Evolutionary conservation across 30 jellyfish, hydroid and myxozoan genomes (phyloP).

Genomic region (Chrysaora quinquecirrha): DNA sequence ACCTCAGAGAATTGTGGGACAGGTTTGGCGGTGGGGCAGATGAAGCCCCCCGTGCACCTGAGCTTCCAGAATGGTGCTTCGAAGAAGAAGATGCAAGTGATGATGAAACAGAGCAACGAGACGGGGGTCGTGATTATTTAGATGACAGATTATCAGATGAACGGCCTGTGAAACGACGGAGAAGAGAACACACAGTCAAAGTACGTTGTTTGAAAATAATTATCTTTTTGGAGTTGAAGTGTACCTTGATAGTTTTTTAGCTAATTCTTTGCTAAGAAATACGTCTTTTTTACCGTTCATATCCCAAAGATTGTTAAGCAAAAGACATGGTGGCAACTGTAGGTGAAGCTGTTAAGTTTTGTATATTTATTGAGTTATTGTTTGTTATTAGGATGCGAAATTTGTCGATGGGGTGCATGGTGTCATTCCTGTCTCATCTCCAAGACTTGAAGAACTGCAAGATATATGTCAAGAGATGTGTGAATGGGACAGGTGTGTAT

Average conservation of each 20-base stretch:
- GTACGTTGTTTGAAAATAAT: no score
- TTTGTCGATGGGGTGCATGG: constrained; percentile 69
- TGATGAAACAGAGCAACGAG: constrained; percentile 68
- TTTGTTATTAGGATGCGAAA: constrained; percentile 59
- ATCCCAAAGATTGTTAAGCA: no score
- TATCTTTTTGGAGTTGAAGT: no score
- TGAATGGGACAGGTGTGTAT: constrained; percentile 80
- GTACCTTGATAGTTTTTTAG: no score
- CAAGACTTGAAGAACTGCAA: constrained; percentile 81
- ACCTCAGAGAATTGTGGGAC: constrained; percentile 70
- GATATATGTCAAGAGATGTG: constrained; percentile 90
- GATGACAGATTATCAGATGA: constrained; percentile 28
- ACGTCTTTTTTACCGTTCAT: no score
- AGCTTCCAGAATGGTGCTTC: constrained; percentile 92
- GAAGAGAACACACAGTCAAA: constrained; percentile 70
- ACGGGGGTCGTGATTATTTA: constrained; percentile 11
- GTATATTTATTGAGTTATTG: no score
- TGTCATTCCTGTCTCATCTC: constrained; percentile 69
- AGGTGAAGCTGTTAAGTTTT: no score
- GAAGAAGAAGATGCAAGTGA: constrained; percentile 81
- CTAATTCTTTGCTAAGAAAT: no score
- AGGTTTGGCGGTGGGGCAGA: constrained; percentile 81
- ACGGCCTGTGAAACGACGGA: constrained; percentile 57
- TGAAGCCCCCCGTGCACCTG: constrained; percentile 87
- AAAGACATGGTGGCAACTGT: no score